phyloP scores from a whole-genome alignment of 2,113 vertebrate genomes.

The Thalassarche chlororhynchos region DNA sequence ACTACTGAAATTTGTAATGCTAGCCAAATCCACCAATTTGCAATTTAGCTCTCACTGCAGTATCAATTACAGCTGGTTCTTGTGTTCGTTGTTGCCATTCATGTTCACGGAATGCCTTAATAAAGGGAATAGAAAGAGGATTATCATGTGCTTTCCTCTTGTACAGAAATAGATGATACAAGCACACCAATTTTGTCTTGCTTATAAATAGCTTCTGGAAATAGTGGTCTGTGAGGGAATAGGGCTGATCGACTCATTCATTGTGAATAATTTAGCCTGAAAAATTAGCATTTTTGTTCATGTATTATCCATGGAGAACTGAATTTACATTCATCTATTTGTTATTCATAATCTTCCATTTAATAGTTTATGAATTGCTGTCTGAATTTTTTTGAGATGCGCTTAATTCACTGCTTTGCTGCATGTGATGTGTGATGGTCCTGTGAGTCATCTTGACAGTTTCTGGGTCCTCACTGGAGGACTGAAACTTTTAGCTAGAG shows the following conservation, averaged over 20 bases:
- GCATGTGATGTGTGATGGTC: background rate
- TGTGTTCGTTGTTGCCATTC: conserved; percentile 13
- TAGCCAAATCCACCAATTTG: conserved; percentile 56
- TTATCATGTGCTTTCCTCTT: background rate
- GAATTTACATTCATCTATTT: conserved; percentile 27
- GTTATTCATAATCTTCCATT: conserved; percentile 40
- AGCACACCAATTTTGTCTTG: background rate
- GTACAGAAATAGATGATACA: background rate
- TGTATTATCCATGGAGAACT: background rate
- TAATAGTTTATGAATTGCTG: conserved; percentile 27
- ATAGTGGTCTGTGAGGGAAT: conserved; percentile 11
- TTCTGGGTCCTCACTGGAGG: background rate
- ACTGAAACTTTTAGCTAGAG: background rate
- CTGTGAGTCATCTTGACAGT: background rate
- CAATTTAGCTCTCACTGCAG: conserved; percentile 55
- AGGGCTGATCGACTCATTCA: conserved; percentile 10
- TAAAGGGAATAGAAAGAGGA: background rate
- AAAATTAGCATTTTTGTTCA: conserved; percentile 45
- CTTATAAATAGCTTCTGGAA: conserved; percentile 40
- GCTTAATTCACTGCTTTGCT: background rate
- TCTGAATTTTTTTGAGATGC: background rate
- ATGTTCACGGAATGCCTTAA: background rate
- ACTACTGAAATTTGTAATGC: conserved; percentile 42
- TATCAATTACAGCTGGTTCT: conserved; percentile 7
- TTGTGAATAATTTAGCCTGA: conserved; percentile 50